phyloP scores from a whole-genome alignment of 1,140 invertebrate species.

The Polyergus mexicanus region DNA sequence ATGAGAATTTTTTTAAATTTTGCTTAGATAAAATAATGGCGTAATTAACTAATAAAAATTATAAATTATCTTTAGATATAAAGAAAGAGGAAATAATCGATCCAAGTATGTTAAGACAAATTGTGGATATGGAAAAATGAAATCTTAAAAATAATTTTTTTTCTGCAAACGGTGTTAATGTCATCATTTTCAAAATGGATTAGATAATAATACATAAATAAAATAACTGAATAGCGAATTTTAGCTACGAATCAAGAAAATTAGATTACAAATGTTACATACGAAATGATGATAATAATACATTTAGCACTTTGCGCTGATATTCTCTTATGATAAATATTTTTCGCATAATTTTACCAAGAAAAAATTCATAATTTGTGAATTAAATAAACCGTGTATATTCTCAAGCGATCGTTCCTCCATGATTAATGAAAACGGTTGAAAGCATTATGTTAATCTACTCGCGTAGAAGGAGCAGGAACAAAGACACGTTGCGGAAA shows the following conservation, averaged over 20 bases:
- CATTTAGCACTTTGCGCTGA: not conserved
- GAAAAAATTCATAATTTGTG: not conserved
- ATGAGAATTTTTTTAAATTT: not conserved
- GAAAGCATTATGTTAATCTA: slow-evolving; percentile 61
- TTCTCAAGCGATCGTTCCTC: slow-evolving; percentile 2
- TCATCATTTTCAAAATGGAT: not conserved
- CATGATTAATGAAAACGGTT: slow-evolving; percentile 51
- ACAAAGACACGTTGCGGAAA: slow-evolving; percentile 81
- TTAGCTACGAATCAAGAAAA: not conserved
- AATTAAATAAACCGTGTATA: not conserved
- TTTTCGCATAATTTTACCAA: not conserved
- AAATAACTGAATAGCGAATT: not conserved
- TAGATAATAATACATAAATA: not conserved
- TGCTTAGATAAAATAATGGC: not conserved
- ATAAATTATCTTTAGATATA: not conserved
- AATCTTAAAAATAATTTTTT: slow-evolving; percentile 1
- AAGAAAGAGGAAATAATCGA: not conserved
- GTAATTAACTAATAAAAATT: not conserved
- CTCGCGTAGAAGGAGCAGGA: slow-evolving; percentile 49
- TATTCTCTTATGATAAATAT: slow-evolving; percentile 1
- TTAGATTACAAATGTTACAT: not conserved
- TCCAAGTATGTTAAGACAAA: not conserved
- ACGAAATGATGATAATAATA: not conserved
- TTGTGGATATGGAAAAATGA: not conserved
- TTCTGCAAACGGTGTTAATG: too few relatives aligned